phyloP scores from a whole-genome alignment of 2,113 vertebrate species.

The Microtus richardsoni region DNA sequence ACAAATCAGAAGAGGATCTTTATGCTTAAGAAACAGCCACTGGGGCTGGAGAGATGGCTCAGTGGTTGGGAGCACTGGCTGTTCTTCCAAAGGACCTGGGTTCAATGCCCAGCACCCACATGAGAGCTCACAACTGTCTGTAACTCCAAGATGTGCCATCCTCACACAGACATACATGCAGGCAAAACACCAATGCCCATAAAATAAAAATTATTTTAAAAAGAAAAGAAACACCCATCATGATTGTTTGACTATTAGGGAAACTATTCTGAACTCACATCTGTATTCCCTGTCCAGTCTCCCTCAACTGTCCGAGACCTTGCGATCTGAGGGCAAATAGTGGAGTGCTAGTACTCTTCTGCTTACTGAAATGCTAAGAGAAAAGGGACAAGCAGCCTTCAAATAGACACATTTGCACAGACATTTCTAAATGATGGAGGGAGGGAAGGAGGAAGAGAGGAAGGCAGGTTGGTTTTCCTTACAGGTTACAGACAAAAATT shows the following conservation, averaged over 20 bases:
- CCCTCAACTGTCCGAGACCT: slow-evolving; percentile 11
- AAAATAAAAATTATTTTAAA: too few relatives aligned
- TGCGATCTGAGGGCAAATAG: not conserved
- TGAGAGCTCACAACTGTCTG: too few relatives aligned
- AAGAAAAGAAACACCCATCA: not conserved
- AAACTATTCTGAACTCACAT: not conserved
- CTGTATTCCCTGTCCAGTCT: not conserved
- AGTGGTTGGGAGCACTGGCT: too few relatives aligned
- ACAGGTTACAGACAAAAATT: not conserved
- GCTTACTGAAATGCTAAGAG: not conserved
- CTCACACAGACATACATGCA: too few relatives aligned
- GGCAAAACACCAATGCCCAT: too few relatives aligned
- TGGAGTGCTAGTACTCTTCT: not conserved
- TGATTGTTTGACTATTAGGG: not conserved
- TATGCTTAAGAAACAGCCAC: not conserved
- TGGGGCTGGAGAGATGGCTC: too few relatives aligned
- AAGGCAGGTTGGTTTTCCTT: not conserved
- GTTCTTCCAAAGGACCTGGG: too few relatives aligned
- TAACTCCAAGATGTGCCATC: too few relatives aligned
- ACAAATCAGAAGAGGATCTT: slow-evolving; percentile 65
- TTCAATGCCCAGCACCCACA: too few relatives aligned
- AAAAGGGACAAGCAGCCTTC: not conserved
- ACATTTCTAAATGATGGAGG: not conserved
- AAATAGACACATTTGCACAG: not conserved
- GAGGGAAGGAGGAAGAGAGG: not conserved